phyloP scores from a whole-genome alignment of 2,113 vertebrate species.

The Oncorhynchus mykiss region DNA sequence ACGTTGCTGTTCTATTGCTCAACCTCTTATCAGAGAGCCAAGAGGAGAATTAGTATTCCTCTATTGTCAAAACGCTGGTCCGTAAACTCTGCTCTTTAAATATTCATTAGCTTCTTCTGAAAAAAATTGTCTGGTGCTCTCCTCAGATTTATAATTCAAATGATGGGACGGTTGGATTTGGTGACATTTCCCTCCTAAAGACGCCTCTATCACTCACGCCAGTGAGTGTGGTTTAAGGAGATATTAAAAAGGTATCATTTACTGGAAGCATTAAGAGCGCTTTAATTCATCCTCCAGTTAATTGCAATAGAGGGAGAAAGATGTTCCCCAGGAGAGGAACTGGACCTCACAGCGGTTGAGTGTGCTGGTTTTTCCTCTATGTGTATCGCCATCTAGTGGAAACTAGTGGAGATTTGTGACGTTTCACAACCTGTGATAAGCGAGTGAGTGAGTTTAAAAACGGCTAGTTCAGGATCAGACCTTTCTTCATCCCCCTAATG shows the following conservation, averaged over 20 bases:
- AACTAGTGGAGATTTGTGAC: not conserved
- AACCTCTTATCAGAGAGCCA: constrained; percentile 57
- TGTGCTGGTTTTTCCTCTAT: constrained; percentile 29
- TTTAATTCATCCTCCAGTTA: constrained; percentile 53
- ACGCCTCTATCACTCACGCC: constrained; percentile 34
- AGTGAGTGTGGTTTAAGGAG: constrained; percentile 48
- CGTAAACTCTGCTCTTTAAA: constrained; percentile 63
- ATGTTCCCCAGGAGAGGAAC: constrained; percentile 31
- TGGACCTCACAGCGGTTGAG: not conserved
- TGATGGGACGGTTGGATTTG: constrained; percentile 48
- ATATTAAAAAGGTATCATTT: constrained; percentile 56
- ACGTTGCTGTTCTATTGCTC: constrained; percentile 50
- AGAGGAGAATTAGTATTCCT: constrained; percentile 58
- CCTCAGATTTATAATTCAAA: constrained; percentile 58
- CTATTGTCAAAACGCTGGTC: constrained; percentile 57
- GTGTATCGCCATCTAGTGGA: constrained; percentile 65
- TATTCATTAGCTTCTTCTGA: constrained; percentile 52
- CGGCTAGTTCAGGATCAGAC: no score
- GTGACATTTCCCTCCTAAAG: constrained; percentile 49
- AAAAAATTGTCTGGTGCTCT: constrained; percentile 37
- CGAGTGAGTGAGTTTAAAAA: no score
- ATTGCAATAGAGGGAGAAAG: constrained; percentile 48
- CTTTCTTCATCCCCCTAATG: no score
- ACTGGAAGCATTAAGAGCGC: constrained; percentile 47
- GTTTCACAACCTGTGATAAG: no score